phyloP scores from a whole-genome alignment of 2,113 vertebrate species.

The Procavia capensis region DNA sequence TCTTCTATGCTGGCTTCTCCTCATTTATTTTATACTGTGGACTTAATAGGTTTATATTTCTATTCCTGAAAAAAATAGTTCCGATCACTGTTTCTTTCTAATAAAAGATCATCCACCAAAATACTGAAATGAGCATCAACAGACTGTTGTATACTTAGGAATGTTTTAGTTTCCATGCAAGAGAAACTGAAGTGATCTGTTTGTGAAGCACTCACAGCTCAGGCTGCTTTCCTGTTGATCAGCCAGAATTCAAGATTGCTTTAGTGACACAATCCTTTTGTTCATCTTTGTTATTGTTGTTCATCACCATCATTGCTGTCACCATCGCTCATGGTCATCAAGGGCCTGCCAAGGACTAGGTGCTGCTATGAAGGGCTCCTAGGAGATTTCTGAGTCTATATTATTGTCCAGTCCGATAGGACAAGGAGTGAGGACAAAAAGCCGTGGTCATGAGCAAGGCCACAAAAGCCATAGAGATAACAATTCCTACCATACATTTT shows the following conservation, averaged over 20 bases:
- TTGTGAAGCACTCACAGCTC: neutral
- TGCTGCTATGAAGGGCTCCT: neutral
- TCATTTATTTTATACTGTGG: neutral
- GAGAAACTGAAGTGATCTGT: neutral
- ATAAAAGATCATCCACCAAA: neutral
- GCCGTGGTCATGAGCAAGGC: neutral
- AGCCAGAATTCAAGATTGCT: neutral
- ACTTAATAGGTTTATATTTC: neutral
- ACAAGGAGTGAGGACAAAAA: neutral
- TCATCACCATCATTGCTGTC: neutral
- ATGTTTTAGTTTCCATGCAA: neutral
- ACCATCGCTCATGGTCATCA: neutral
- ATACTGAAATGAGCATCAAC: neutral
- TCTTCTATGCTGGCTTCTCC: neutral
- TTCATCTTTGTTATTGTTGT: neutral
- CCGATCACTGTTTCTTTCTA: conserved; percentile 31
- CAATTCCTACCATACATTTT: neutral
- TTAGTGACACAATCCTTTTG: neutral
- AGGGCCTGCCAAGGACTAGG: neutral
- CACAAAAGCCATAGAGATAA: neutral
- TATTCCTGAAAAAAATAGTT: neutral
- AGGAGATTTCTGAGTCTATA: neutral
- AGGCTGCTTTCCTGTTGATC: neutral
- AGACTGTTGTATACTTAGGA: neutral
- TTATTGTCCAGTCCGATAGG: neutral